A percentile compares a stretch with the other conserved stretches of the same genome.
Conservation (phyloP, 2,113 vertebrate genomes). For the Glaucomys volans region DNA sequence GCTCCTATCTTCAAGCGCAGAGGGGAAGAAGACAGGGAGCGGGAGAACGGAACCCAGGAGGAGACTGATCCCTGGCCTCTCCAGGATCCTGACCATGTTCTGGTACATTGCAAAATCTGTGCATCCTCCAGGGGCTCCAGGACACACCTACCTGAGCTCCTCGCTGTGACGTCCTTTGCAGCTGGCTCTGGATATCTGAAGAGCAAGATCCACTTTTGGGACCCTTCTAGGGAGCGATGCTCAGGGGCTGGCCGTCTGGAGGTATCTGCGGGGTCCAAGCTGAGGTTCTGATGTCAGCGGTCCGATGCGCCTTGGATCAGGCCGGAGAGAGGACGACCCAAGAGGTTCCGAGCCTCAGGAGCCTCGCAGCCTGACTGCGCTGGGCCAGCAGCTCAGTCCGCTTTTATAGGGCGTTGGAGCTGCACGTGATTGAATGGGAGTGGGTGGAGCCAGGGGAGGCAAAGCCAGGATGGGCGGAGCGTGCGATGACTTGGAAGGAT, state of each 20-base stretch:
- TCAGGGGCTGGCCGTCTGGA: too few relatives aligned
- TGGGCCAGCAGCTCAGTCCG: background rate
- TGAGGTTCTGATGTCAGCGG: background rate
- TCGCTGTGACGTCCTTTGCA: background rate
- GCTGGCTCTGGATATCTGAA: background rate
- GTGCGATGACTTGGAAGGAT: too few relatives aligned
- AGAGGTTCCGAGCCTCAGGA: fast-evolving
- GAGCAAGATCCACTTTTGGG: too few relatives aligned
- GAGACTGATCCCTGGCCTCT: too few relatives aligned
- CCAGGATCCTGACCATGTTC: background rate
- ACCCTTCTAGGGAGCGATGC: background rate
- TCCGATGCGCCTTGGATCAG: background rate
- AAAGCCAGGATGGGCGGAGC: background rate
- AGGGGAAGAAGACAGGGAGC: background rate
- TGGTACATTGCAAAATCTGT: fast-evolving
- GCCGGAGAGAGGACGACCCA: too few relatives aligned
- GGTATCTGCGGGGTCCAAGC: background rate
- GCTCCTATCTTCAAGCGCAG: too few relatives aligned
- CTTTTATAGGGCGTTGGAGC: fast-evolving
- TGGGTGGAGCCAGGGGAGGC: background rate
- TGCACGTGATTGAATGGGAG: background rate
- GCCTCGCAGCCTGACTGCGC: too few relatives aligned
- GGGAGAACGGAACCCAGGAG: fast-evolving
- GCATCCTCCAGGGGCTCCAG: fast-evolving
- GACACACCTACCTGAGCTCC: background rate